Evolutionary conservation across 2,888 invertebrate species (phyloP), one percentile per base, ranked within the genome.

Genomic region (Iphiclides podalirius): DNA sequence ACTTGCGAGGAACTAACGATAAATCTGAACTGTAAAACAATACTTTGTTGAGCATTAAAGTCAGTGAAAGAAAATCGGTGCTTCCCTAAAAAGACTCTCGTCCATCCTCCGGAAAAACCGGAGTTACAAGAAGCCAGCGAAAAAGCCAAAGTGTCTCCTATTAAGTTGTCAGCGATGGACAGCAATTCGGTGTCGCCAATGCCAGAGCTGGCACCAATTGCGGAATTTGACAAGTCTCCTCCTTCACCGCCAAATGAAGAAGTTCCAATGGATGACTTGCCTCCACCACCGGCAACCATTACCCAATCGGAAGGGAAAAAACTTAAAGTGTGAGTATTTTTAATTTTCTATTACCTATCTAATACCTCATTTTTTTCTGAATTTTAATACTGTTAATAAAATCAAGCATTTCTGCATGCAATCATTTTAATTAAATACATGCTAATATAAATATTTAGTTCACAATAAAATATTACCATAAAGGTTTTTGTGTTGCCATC

Each of bases 221-320:
- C 93, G 40, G 93, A 93, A 82, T 93, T 93, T 67, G 93, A 93
- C 70, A 92, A 92, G 80, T 92, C 92, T 6, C 92, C 92, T 23
- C 92, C 92, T 4, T 92, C 92, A 58, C 92, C 92, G 28, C 92
- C 92, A 23, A 90, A 90, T 60, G 90, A 90, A 59, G 90, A 89
- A 64, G 87, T 92, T 47, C 91, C 92, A 0, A 91, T 92, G 90
- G 92, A 92, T 55, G 92, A 92, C 64, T 76, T 92, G 57, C 92
- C 92, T 11, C 91, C 92, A 31, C 92, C 92, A 6, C 92, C 91
- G 2, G 90, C 90, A 11, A 90, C 90, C 57, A 90, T 92, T 55
- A 76, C 87, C 16, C 89, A 88, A 55, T 69, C 90, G n/a, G 91
- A 91, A 59, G 90, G 89, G 47, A 91, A 91, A 75, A 90, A 90